Evolutionary conservation across 2,113 vertebrate genomes (phyloP).

Genomic region (Beaufortia kweichowensis): DNA sequence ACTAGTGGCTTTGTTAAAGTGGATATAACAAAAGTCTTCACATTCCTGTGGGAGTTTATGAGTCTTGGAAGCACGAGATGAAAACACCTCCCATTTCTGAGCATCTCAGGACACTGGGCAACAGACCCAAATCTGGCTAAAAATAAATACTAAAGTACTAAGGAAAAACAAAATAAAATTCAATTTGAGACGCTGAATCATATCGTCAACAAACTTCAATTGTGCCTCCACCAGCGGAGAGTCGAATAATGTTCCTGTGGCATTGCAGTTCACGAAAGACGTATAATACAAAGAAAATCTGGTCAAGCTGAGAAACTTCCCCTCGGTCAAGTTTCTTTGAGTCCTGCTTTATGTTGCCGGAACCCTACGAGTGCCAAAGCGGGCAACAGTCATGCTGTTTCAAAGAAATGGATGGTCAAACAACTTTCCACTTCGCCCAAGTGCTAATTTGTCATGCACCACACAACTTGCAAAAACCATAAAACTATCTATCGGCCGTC

Average conservation of each 20-base stretch:
- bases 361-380: conserved; percentile 62
- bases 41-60: conserved; percentile 46
- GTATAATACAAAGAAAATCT: conserved; percentile 32
- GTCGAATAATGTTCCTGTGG: conserved; percentile 3
- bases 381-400: conserved; percentile 70
- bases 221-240: conserved; percentile 16
- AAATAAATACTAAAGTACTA: conserved; percentile 22
- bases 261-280: background rate
- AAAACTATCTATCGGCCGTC: conserved; percentile 56
- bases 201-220: conserved; percentile 29
- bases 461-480: conserved; percentile 64
- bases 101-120: conserved; percentile 38
- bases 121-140: conserved; percentile 1
- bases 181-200: conserved; percentile 25
- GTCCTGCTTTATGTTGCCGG: conserved; percentile 57
- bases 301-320: conserved; percentile 56
- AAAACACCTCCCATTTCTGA: conserved; percentile 39
- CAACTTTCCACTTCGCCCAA: conserved; percentile 64
- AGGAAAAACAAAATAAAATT: conserved; percentile 35
- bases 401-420: conserved; percentile 68
- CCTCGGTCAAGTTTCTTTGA: conserved; percentile 27
- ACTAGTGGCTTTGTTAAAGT: conserved; percentile 26
- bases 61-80: conserved; percentile 25
- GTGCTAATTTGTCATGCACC: conserved; percentile 75
- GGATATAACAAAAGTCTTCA: conserved; percentile 18